Evolutionary conservation across 2,888 invertebrate genomes (phyloP).

Genomic region (Drosophila limbata): DNA sequence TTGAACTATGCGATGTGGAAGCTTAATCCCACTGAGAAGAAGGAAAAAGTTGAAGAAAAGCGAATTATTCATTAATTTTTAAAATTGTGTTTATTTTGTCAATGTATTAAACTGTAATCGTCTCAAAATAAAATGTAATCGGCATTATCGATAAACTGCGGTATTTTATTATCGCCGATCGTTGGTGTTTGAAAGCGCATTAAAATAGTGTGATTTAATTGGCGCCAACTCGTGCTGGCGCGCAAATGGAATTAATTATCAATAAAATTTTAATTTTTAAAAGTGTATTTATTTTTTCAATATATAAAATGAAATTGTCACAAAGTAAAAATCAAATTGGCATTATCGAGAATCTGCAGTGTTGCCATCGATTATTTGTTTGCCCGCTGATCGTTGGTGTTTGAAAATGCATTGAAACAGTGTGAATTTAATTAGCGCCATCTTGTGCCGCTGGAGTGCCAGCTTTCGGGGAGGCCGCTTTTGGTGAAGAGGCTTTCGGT

Average conservation of each 20-base stretch:
- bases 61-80: conserved; percentile 39
- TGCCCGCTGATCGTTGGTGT: conserved; percentile 19
- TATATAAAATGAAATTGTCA: conserved; percentile 54
- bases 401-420: conserved; percentile 20
- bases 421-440: conserved; percentile 51
- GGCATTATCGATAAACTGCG: conserved; percentile 30
- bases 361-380: conserved; percentile 7
- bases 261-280: conserved; percentile 17
- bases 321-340: conserved; percentile 48
- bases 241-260: conserved; percentile 6
- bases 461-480: conserved; percentile 61
- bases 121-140: conserved; percentile 49
- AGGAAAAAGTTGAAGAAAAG: conserved; percentile 50
- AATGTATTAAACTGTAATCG: conserved; percentile 52
- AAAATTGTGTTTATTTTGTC: conserved; percentile 43
- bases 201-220: conserved; percentile 36
- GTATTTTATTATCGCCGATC: conserved; percentile 13
- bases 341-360: conserved; percentile 24
- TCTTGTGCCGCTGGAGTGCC: conserved; percentile 46
- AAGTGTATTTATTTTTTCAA: conserved; percentile 48
- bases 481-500: conserved; percentile 84
- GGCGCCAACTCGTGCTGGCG: conserved; percentile 16
- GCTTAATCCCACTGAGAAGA: conserved; percentile 86
- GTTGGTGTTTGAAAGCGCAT: neutral
- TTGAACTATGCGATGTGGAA: conserved; percentile 90